These are phyloP conservation scores for Popillia japonica DNA, from an alignment of 1,140 invertebrate genomes.

Conservation along the genomic window DNA sequence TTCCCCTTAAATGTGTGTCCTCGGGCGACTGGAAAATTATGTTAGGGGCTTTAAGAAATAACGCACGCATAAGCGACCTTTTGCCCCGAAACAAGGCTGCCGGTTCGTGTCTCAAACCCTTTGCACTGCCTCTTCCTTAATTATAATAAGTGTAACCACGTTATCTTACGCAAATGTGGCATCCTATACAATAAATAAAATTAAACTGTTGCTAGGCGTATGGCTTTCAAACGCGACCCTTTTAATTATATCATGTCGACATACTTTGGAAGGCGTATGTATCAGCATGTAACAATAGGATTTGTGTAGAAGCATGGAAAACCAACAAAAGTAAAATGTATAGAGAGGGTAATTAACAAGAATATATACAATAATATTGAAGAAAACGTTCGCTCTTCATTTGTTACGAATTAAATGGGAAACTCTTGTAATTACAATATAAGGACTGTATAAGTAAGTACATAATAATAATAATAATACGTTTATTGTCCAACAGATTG, in stretches of 20 bases:
- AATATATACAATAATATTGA: neutral
- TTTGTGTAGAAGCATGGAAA: neutral
- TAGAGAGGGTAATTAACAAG: neutral
- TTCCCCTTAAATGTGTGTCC: conserved; percentile 17
- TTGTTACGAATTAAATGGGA: too few species aligned
- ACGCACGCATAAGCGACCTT: conserved; percentile 30
- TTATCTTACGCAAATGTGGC: conserved; percentile 24
- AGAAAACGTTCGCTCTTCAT: too few species aligned
- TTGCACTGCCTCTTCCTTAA: conserved; percentile 23
- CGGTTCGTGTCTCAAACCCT: conserved; percentile 19
- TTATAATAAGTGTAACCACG: conserved; percentile 26
- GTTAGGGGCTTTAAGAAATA: conserved; percentile 21
- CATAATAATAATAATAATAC: too few species aligned
- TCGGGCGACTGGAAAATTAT: conserved; percentile 29
- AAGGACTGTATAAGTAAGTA: too few species aligned
- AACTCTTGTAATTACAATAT: too few species aligned
- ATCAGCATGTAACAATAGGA: neutral
- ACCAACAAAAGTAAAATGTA: neutral
- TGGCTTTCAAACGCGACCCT: conserved; percentile 23
- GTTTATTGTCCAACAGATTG: too few species aligned
- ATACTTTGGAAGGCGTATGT: neutral
- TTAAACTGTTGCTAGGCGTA: conserved; percentile 32
- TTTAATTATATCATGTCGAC: conserved; percentile 11
- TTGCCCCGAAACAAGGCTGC: neutral
- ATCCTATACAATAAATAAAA: conserved; percentile 35